Evolutionary conservation across 2,888 invertebrate species (phyloP).

Genomic region (Aphrophora alni): DNA sequence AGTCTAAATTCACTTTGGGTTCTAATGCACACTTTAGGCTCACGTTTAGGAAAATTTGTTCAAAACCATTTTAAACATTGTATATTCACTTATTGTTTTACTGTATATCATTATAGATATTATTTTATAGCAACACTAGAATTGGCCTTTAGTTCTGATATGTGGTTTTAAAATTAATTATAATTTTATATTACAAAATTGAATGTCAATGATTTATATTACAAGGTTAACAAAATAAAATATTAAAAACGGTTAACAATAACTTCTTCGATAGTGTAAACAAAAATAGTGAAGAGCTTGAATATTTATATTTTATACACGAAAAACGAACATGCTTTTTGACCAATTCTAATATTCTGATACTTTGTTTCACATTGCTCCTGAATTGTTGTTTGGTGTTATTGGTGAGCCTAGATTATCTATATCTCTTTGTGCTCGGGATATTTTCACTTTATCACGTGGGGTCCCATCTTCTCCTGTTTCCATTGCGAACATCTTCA

Average conservation of each 20-base stretch:
- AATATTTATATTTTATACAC: not conserved
- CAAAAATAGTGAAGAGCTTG: not conserved
- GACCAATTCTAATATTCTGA: not conserved
- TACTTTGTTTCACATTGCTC: constrained; percentile 11
- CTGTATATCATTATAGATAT: not conserved
- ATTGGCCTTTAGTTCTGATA: not conserved
- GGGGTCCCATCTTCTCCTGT: constrained; percentile 93
- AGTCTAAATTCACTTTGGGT: not conserved
- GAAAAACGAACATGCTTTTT: not conserved
- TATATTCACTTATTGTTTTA: not conserved
- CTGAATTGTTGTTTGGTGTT: constrained; percentile 51
- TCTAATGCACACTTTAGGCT: not conserved
- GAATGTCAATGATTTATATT: not conserved
- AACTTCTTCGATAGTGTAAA: not conserved
- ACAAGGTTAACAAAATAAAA: not conserved
- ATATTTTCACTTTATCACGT: constrained; percentile 94
- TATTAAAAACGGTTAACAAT: not conserved
- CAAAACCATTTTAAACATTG: not conserved
- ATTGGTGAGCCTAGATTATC: constrained; percentile 68
- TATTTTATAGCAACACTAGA: not conserved
- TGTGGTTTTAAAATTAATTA: not conserved
- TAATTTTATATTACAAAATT: not conserved
- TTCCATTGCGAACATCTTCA: constrained; percentile 99
- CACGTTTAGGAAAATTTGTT: not conserved
- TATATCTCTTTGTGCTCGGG: constrained; percentile 93